phyloP scores from a whole-genome alignment of 2,113 vertebrate species.

The Zapus hudsonius region DNA sequence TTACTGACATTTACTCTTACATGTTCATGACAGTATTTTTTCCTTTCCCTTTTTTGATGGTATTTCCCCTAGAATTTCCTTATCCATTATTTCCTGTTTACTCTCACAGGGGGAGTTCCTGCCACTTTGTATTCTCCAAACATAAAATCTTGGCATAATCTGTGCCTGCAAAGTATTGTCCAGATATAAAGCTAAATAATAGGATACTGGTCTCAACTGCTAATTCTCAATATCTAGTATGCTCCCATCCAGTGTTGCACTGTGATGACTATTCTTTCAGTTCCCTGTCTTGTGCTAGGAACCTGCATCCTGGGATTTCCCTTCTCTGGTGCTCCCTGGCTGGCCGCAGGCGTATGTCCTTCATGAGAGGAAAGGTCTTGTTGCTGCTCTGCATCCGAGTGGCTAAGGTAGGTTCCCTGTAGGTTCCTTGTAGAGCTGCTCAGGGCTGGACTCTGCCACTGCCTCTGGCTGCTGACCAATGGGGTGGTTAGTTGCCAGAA shows the following conservation, averaged over 20 bases:
- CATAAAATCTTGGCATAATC: not conserved
- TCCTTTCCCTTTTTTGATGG: not conserved
- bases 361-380: no score
- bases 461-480: no score
- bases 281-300: not conserved
- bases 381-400: no score
- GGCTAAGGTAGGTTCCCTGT: no score
- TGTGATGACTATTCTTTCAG: not conserved
- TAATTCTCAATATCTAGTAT: not conserved
- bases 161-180: not conserved
- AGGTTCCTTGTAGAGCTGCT: no score
- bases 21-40: not conserved
- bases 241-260: not conserved
- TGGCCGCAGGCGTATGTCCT: no score
- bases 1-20: not conserved
- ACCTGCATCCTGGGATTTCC: not conserved
- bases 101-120: not conserved
- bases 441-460: no score
- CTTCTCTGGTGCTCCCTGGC: no score
- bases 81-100: not conserved
- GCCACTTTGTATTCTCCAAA: not conserved
- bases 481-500: no score
- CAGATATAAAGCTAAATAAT: not conserved
- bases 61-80: not conserved
- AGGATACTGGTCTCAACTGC: not conserved